Base-by-base conservation (phyloP, 2,113 vertebrate species). In the Anarrhichthys ocellatus region DNA sequence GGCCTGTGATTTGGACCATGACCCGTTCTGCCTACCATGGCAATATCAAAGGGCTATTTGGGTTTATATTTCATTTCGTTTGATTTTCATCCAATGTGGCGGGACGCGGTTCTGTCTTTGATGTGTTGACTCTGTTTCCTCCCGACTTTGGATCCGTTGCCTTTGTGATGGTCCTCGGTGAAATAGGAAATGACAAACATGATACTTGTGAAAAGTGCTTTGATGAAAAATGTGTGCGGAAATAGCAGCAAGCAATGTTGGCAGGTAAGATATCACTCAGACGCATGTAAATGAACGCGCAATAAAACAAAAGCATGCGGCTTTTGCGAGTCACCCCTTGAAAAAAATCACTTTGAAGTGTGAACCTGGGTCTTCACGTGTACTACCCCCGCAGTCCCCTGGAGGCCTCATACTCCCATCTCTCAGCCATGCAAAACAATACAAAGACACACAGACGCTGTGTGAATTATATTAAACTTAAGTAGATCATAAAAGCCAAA, bases 271-370 rank as follows among this genome's bases (percentile, higher is more conserved):
- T 27, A 65, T 66, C 18, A 44, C 62, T 50, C 34, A 58, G 20
- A 74, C n/a, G 14, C 22, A 7, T 40, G 9, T n/a, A 17, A 34
- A 32, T 71, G 67, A 36, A 80, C 78, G 62, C 62, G 10, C 6
- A 58, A 44, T 17, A n/a, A 48, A 63, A 36, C 4, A 5, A 61
- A 52, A 62, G 15, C 10, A 42, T 38, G 15, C 32, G 11, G 40
- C 38, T 42, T 76, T 40, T 70, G 42, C 32, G 36, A 46, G 2
- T 14, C 24, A 67, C 38, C 52, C 10, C 7, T n/a, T 1, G 11
- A 65, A 66, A 40, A 66, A 40, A 24, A 32, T 72, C 24, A 2
- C 42, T 81, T 86, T 76, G 78, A 76, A 81, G 70, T 64, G 38
- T 58, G 63, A 65, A 65, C 66, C 46, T 66, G 13, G 24, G 17